phyloP scores from a whole-genome alignment of 2,888 invertebrate genomes.

The Philaethria dido region DNA sequence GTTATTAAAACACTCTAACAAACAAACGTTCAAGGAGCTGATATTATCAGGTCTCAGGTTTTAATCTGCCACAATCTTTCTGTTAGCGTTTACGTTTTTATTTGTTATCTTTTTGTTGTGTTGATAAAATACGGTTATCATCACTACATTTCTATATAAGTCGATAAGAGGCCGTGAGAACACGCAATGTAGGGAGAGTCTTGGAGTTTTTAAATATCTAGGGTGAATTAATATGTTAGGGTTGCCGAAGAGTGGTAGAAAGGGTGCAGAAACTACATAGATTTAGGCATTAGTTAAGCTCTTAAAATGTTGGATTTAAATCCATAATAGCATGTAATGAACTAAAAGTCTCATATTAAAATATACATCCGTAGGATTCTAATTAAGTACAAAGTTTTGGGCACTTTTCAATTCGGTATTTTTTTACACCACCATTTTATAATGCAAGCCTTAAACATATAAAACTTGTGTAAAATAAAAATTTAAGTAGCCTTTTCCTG shows the following conservation, averaged over 20 bases:
- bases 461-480: conserved; percentile 42
- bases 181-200: conserved; percentile 35
- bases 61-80: conserved; percentile 10
- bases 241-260: background rate
- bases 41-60: background rate
- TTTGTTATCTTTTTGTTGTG: conserved; percentile 43
- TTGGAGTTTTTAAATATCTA: conserved; percentile 30
- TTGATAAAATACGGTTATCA: conserved; percentile 77
- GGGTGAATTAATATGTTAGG: conserved; percentile 9
- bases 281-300: background rate
- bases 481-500: conserved; percentile 48
- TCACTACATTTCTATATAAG: conserved; percentile 61
- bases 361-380: background rate
- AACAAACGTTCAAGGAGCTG: background rate
- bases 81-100: conserved; percentile 9
- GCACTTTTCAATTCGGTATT: background rate
- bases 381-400: background rate
- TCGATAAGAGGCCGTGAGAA: conserved; percentile 64
- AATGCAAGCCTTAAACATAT: background rate
- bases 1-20: conserved; percentile 15
- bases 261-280: background rate
- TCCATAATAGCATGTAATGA: background rate
- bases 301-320: background rate
- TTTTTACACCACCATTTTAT: conserved; percentile 3
- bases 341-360: background rate